Base-by-base conservation (phyloP, 2,797 vertebrate genomes). In the Protosalanx chinensis region DNA sequence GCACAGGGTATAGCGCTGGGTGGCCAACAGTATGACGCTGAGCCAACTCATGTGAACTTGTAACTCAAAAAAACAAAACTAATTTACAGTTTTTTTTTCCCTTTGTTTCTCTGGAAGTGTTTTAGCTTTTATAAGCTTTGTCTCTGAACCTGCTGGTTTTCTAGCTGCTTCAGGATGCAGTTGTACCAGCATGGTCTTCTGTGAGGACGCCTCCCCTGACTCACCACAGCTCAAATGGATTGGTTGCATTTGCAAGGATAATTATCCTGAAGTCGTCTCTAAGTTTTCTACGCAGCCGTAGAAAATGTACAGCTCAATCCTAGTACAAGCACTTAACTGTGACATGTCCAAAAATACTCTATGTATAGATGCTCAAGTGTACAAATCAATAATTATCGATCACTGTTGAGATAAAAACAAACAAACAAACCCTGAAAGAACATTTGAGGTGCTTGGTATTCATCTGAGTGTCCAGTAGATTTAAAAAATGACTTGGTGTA, bases 251-350 rank as follows among this genome's bases (percentile, higher is more conserved):
- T 69, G 71, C 74, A 79, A 86, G 81, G 81, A 84, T 66, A 57
- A 77, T 35, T 16, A 78, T 85, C 86, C 86, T 61, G 83, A 76
- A 71, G 81, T 87, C 79, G 0, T n/a, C 56, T 71, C 69, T 77
- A 79, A 32, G 51, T 71, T 51, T 51, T 72, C 57, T 74, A 33
- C 68, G 12, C 67, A 33, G 30, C 68, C 15, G 70, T 41, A 70
- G 30, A 16, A 8, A 3, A 29, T 57, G 69, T 5, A 56, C 29
- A 23, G 2, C 41, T 64, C 51, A 6, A 60, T 18, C 18, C 71
- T 59, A 58, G 29, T 41, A 41, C 8, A n/a, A 33, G 32, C 7
- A 10, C 72, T 27, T 53, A 41, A 23, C 61, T 10, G 5, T 68
- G 18, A 32, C 64, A 8, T 20, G 20, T 1, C 12, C 12, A 61